Evolutionary conservation across 2,113 vertebrate species (phyloP).

Genomic region (Amia ocellicauda): DNA sequence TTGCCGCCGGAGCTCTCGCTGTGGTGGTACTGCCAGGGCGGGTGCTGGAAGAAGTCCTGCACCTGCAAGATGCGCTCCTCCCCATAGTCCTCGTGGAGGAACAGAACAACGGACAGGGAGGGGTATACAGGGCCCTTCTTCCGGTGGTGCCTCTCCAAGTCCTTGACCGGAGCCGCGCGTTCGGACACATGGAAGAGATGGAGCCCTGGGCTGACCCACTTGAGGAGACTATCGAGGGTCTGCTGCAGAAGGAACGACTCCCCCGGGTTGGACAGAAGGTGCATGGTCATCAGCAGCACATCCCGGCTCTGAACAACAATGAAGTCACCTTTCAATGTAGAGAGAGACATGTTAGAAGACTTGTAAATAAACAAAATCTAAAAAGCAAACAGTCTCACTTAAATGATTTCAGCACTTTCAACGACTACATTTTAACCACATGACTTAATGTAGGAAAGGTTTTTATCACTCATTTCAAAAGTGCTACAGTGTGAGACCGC

Average conservation of each 20-base stretch:
- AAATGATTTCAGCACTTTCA: too few relatives aligned
- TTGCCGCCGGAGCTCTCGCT: constrained; percentile 46
- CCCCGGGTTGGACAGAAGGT: constrained; percentile 77
- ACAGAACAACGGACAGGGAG: constrained; percentile 82
- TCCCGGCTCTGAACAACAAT: constrained; percentile 52
- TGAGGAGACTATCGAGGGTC: constrained; percentile 75
- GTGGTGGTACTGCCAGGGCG: constrained; percentile 79
- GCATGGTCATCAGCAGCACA: constrained; percentile 70
- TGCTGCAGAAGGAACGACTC: constrained; percentile 75
- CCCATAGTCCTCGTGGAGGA: constrained; percentile 75
- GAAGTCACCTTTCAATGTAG: constrained; percentile 32
- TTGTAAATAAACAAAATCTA: too few relatives aligned
- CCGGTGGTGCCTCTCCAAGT: constrained; percentile 28
- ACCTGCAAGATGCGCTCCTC: constrained; percentile 77
- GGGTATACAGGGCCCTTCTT: constrained; percentile 67
- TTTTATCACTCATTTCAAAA: too few relatives aligned
- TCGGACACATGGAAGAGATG: constrained; percentile 86
- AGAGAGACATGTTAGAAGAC: background rate
- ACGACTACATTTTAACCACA: too few relatives aligned
- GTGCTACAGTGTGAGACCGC: too few relatives aligned
- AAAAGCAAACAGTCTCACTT: too few relatives aligned
- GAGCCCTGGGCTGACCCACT: constrained; percentile 71
- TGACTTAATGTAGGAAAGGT: too few relatives aligned
- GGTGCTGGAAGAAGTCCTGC: constrained; percentile 76
- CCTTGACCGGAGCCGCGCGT: constrained; percentile 57